Conservation (phyloP, 2,888 invertebrate genomes). For the Leptinotarsa tumamoca region DNA sequence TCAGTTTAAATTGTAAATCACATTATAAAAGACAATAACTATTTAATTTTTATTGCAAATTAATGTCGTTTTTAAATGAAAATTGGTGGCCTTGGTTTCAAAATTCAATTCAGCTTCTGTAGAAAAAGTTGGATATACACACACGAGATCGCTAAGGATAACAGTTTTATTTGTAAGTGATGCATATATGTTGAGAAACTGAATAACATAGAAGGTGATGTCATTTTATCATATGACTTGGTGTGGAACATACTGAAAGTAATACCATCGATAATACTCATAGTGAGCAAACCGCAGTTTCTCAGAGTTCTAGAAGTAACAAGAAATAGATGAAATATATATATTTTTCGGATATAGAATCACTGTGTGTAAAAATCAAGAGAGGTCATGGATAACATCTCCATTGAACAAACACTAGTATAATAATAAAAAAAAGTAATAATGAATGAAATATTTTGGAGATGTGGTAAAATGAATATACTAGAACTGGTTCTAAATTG, state of each 20-base stretch:
- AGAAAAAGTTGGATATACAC: conserved; percentile 6
- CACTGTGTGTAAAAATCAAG: too few species aligned
- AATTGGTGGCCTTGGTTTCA: conserved; percentile 31
- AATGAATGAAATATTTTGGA: too few species aligned
- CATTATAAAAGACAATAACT: conserved; percentile 31
- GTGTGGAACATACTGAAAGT: background rate
- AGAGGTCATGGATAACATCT: too few species aligned
- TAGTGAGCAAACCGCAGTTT: too few species aligned
- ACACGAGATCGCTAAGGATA: conserved; percentile 15
- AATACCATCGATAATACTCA: too few species aligned
- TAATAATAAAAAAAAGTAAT: too few species aligned
- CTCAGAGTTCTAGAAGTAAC: too few species aligned
- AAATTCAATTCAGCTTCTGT: conserved; percentile 18
- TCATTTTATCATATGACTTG: conserved; percentile 11
- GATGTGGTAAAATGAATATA: too few species aligned
- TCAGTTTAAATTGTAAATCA: conserved; percentile 16
- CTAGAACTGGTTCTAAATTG: too few species aligned
- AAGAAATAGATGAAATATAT: too few species aligned
- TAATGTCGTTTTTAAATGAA: conserved; percentile 30
- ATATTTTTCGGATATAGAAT: too few species aligned
- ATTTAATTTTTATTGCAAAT: conserved; percentile 35
- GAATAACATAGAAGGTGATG: conserved; percentile 19
- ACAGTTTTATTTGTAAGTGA: conserved; percentile 21
- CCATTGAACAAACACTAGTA: too few species aligned
- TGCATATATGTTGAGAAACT: conserved; percentile 8